phyloP scores from a whole-genome alignment of 2,113 vertebrate species.

The Melanerpes formicivorus region DNA sequence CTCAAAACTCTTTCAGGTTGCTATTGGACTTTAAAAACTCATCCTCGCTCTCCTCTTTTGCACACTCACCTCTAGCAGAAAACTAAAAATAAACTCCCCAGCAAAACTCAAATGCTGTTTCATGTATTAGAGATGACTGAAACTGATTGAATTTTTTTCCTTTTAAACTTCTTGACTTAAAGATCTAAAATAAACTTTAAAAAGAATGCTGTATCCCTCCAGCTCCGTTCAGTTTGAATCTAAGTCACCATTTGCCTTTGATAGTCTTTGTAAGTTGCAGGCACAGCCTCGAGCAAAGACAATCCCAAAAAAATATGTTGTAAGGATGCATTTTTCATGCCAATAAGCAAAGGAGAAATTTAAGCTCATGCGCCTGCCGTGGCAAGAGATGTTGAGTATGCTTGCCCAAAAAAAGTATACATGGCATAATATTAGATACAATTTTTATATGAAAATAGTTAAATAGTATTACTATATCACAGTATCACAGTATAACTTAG shows the following conservation, averaged over 20 bases:
- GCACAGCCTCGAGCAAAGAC: slow-evolving; percentile 22
- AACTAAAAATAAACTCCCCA: background rate
- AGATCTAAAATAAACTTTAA: slow-evolving; percentile 42
- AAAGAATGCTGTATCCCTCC: slow-evolving; percentile 18
- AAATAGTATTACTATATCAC: background rate
- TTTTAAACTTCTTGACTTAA: slow-evolving; percentile 5
- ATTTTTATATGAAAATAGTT: background rate
- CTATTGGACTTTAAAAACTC: background rate
- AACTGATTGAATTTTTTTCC: background rate
- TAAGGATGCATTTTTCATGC: background rate
- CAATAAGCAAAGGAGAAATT: background rate
- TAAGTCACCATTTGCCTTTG: slow-evolving; percentile 51
- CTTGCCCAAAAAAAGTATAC: background rate
- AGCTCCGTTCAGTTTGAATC: slow-evolving; percentile 34
- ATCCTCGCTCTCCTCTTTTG: background rate
- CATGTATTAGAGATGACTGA: slow-evolving; percentile 39
- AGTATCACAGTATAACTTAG: too few species aligned
- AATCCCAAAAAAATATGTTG: background rate
- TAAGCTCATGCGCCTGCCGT: background rate
- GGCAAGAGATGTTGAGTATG: background rate
- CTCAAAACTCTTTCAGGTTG: background rate
- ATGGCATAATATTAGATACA: background rate
- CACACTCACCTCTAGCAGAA: background rate
- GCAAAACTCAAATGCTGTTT: slow-evolving; percentile 9
- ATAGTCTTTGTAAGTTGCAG: slow-evolving; percentile 43